A percentile compares a stretch with the other conserved stretches of the same genome.
Evolutionary conservation across 2,888 invertebrate genomes (phyloP).

Genomic region (Tenthredo scrophulariae): DNA sequence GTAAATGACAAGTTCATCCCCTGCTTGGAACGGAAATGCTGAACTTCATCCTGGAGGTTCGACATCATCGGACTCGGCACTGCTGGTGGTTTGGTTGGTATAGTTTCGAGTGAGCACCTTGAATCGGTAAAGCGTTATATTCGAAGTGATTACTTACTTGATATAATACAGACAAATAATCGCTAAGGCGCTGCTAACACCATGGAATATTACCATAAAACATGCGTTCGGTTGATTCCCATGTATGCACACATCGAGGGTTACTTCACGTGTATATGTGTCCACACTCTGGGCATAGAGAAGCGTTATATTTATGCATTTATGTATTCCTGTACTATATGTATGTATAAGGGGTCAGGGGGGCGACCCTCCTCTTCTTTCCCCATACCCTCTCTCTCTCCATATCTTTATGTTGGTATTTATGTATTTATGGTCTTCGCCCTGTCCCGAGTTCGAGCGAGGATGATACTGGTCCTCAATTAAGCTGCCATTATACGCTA

Average conservation of each 20-base stretch:
- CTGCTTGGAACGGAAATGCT: background rate
- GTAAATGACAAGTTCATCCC: background rate
- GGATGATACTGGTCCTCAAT: slow-evolving; percentile 70
- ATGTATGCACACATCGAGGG: slow-evolving; percentile 26
- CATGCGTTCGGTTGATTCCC: slow-evolving; percentile 64
- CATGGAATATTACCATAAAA: slow-evolving; percentile 73
- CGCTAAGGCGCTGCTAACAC: slow-evolving; percentile 72
- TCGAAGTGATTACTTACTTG: slow-evolving; percentile 64
- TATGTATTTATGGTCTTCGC: slow-evolving; percentile 66
- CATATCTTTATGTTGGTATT: slow-evolving; percentile 63
- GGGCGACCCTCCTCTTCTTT: slow-evolving; percentile 52
- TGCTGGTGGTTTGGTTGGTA: background rate
- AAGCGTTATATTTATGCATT: slow-evolving; percentile 71
- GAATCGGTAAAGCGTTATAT: slow-evolving; percentile 38
- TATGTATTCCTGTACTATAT: slow-evolving; percentile 66
- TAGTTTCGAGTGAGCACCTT: slow-evolving; percentile 39
- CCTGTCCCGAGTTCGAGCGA: slow-evolving; percentile 54
- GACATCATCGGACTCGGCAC: background rate
- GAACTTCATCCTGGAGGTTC: background rate
- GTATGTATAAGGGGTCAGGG: slow-evolving; percentile 33
- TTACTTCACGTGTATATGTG: slow-evolving; percentile 34
- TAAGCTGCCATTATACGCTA: slow-evolving; percentile 73
- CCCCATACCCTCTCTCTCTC: slow-evolving; percentile 13
- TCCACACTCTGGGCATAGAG: slow-evolving; percentile 37
- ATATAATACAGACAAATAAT: slow-evolving; percentile 73